phyloP scores from a whole-genome alignment of 2,888 invertebrate species.

The Drosophila melanosoma region DNA sequence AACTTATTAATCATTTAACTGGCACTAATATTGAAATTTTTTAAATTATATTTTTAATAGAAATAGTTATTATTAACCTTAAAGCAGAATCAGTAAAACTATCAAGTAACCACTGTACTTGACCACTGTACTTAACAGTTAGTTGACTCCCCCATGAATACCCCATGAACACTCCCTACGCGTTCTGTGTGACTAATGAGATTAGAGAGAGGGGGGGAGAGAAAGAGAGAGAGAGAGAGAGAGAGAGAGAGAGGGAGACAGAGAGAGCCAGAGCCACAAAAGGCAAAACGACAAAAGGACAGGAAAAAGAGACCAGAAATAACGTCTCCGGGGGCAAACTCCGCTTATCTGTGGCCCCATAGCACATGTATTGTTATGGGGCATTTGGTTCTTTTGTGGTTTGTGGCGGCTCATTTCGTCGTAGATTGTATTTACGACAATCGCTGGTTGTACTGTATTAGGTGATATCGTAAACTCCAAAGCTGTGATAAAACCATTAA shows the following conservation, averaged over 20 bases:
- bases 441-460: conserved; percentile 43
- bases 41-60: background rate
- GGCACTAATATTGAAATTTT: background rate
- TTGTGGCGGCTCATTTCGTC: conserved; percentile 7
- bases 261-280: conserved; percentile 2
- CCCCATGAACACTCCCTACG: background rate
- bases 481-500: conserved; percentile 79
- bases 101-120: background rate
- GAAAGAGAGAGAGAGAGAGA: background rate
- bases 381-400: conserved; percentile 6
- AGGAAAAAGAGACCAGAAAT: background rate
- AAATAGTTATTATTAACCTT: background rate
- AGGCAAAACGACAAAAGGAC: background rate
- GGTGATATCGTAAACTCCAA: conserved; percentile 66
- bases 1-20: background rate
- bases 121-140: too few relatives aligned
- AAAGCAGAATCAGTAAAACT: too few relatives aligned
- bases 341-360: conserved; percentile 52
- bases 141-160: background rate
- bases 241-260: background rate
- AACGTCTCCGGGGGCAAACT: conserved; percentile 54
- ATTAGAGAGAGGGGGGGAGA: background rate
- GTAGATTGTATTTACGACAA: conserved; percentile 58
- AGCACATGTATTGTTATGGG: conserved; percentile 14
- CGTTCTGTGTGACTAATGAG: conserved; percentile 52